Base-by-base conservation (phyloP, 1,140 invertebrate genomes). In the Aphelenchoides fujianensis region DNA sequence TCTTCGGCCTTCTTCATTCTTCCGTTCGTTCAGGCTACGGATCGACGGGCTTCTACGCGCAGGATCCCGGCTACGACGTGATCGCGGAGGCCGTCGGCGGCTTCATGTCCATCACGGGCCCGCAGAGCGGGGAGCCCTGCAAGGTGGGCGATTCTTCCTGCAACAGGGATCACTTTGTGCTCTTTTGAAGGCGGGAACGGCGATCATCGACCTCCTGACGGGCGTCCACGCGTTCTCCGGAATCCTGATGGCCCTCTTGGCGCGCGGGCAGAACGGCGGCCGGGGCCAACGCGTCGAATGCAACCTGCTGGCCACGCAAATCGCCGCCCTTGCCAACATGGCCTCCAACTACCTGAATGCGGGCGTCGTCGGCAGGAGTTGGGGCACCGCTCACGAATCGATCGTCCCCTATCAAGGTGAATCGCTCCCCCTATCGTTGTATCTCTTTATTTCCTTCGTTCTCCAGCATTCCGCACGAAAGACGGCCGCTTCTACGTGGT, bases 401-500 rank as follows among this genome's bases (percentile, higher is more conserved):
- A 91, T 98, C 75, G 94, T 97, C 0, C 95, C 95, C 0, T 97
- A 97, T 83, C 90, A 96, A n/a, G n/a, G n/a, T n/a, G n/a, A n/a
- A n/a, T n/a, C n/a, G n/a, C n/a, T n/a, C n/a, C n/a, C n/a, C n/a
- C n/a, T n/a, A n/a, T n/a, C n/a, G n/a, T n/a, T n/a, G n/a, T n/a
- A n/a, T n/a, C n/a, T n/a, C n/a, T n/a, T n/a, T n/a, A n/a, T n/a
- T n/a, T n/a, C n/a, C n/a, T n/a, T n/a, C n/a, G n/a, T n/a, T n/a
- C n/a, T n/a, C n/a, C n/a, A 88, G 86, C 86, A n/a, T 81, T 81
- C 64, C 71, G 73, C 48, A 74, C 68, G n/a, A 74, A 64, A 19
- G 73, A 71, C 36, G 59, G n/a, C 3, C 32, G 79, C 7, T 72
- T 70, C 62, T 75, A 74, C 52, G 69, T 78, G 34, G 54, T 75